Evolutionary conservation across 1,140 invertebrate species (phyloP), one percentile per base, ranked within the genome.

Genomic region (Tetramorium alpestre): DNA sequence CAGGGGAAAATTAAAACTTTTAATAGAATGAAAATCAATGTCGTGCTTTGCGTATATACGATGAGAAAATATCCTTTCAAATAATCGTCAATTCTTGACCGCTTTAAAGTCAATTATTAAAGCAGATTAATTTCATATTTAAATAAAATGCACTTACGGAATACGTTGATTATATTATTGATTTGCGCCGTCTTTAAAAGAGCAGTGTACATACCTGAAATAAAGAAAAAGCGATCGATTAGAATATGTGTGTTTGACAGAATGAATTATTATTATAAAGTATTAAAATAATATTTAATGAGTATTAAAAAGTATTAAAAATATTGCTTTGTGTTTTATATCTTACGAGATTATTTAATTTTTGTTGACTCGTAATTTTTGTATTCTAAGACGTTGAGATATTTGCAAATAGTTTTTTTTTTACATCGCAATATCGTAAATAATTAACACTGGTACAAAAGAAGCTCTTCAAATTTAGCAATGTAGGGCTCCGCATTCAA

Each of bases 141-240:
- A 69, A 54, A 65, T 7, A 41, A 51, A 58, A 58, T 75, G 28
- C 69, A 89, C 88, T 89, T 87, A 90, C 89, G 70, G 28, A 47
- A 58, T 44, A 28, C 16, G n/a, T 18, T 13, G n/a, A 58, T 78
- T 88, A 28, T 81, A 11, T 58, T 87, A 81, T 38, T 58, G 56
- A 80, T 72, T 67, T 77, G 44, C 47, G 51, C 78, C 56, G 77
- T 69, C 60, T 86, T 18, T 81, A 60, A 81, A 84, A 65, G 41
- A 67, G 56, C n/a, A 44, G 3, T 51, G 54, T 89, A 90, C 89
- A 73, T 91, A 91, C 90, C 90, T 91, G 89, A 7, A 91, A 91
- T 69, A 91, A 44, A 85, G 22, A n/a, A 73, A 56, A 78, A 28
- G 60, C 8, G 18, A 65, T 62, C 7, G 11, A 25, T 69, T 62